These are phyloP conservation scores for Dasypus novemcinctus DNA, from an alignment of 2,113 vertebrate species.

Conservation along the genomic window DNA sequence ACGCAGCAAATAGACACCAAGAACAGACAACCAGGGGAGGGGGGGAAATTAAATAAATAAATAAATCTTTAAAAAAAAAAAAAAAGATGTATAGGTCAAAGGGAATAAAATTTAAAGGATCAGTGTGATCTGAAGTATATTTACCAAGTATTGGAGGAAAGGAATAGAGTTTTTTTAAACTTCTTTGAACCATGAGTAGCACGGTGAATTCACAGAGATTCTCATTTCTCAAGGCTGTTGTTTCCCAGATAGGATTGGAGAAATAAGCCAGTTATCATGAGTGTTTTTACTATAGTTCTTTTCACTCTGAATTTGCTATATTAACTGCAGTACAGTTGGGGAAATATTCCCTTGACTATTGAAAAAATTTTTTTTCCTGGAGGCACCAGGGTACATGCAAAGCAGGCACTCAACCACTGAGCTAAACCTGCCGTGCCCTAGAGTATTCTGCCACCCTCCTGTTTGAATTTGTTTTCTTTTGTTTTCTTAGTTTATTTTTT, in stretches of 20 bases:
- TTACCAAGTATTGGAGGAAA: not conserved
- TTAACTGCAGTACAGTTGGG: not conserved
- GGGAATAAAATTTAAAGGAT: not conserved
- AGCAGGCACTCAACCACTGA: no score
- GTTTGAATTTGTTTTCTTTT: constrained; percentile 49
- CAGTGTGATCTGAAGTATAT: not conserved
- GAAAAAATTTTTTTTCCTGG: no score
- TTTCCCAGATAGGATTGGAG: not conserved
- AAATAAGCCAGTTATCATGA: constrained; percentile 19
- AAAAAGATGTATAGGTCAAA: not conserved
- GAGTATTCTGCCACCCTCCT: not conserved
- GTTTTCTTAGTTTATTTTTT: no score
- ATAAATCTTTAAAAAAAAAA: no score
- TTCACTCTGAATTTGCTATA: not conserved
- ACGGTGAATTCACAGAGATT: not conserved
- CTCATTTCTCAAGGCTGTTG: not conserved
- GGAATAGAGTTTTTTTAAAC: not conserved
- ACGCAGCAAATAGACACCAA: no score
- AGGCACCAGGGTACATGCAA: no score
- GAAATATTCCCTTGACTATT: constrained; percentile 8
- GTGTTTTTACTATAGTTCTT: constrained; percentile 39
- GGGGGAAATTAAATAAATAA: no score
- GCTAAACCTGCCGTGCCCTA: not conserved
- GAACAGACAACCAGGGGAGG: no score
- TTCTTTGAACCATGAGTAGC: not conserved